A percentile compares a stretch with the other conserved stretches of the same genome.
phyloP scores from a whole-genome alignment of 2,888 invertebrate genomes.

The Patella ulyssiponensis region DNA sequence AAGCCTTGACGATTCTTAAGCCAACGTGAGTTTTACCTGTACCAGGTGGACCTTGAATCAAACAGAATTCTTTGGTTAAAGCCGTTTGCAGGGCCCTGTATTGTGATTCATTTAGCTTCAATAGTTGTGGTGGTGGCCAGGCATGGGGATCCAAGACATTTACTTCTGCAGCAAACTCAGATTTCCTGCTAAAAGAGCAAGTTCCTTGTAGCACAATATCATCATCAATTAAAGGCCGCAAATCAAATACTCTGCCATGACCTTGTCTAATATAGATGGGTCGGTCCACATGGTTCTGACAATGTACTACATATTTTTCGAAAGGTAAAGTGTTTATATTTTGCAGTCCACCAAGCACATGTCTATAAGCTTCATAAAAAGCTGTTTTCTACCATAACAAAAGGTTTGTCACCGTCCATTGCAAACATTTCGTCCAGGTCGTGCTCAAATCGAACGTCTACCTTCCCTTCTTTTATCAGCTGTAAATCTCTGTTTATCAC shows the following conservation, averaged over 20 bases:
- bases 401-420: constrained; percentile 23
- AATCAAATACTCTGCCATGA: constrained; percentile 31
- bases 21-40: constrained; percentile 89
- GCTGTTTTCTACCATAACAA: constrained; percentile 83
- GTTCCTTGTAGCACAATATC: constrained; percentile 10
- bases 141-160: constrained; percentile 14
- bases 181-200: constrained; percentile 17
- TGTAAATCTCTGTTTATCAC: constrained; percentile 63
- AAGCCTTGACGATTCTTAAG: constrained; percentile 78
- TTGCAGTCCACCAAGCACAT: constrained; percentile 81
- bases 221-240: constrained; percentile 31
- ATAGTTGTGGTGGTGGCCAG: constrained; percentile 59
- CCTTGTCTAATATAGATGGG: constrained; percentile 42
- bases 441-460: constrained; percentile 42
- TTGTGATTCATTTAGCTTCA: constrained; percentile 64
- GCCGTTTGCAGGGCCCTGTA: constrained; percentile 59
- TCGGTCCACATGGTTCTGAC: constrained; percentile 37
- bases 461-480: constrained; percentile 41
- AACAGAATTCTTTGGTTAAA: constrained; percentile 61
- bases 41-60: constrained; percentile 81
- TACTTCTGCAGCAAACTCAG: constrained; percentile 9
- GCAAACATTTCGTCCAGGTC: background rate
- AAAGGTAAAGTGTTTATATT: constrained; percentile 71
- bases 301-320: constrained; percentile 46
- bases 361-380: constrained; percentile 86